Percentiles rank a stretch among this genome's conserved stretches.
phyloP scores from a whole-genome alignment of 2,888 invertebrate species.

The Heliconius aoede region DNA sequence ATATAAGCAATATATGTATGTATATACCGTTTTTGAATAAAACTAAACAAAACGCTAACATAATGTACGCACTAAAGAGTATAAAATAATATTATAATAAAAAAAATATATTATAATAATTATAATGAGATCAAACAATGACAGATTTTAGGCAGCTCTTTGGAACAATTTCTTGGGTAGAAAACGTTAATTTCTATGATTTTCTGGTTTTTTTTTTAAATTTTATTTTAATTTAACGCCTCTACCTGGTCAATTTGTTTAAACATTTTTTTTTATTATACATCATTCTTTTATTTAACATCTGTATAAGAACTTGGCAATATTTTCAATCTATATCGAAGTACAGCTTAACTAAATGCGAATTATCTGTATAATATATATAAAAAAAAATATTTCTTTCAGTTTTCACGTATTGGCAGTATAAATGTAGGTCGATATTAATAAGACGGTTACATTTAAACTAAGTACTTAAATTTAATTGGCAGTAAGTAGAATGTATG shows the following conservation, averaged over 20 bases:
- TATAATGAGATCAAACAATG: constrained; percentile 83
- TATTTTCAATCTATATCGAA: constrained; percentile 29
- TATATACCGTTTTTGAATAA: constrained; percentile 51
- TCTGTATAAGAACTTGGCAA: constrained; percentile 41
- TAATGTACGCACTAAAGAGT: constrained; percentile 50
- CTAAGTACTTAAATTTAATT: constrained; percentile 23
- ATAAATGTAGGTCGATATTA: not conserved
- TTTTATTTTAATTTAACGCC: constrained; percentile 31
- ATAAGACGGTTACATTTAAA: constrained; percentile 18
- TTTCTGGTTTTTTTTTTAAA: constrained; percentile 35
- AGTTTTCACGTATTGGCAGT: constrained; percentile 11
- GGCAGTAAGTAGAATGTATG: constrained; percentile 13
- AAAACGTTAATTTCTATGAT: constrained; percentile 46
- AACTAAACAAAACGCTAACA: constrained; percentile 51
- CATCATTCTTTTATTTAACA: constrained; percentile 34
- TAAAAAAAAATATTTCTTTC: not conserved
- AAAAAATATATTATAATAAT: constrained; percentile 76
- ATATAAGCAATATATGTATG: constrained; percentile 26
- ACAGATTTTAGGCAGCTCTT: constrained; percentile 83
- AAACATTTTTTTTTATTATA: constrained; percentile 32
- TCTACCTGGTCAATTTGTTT: constrained; percentile 38
- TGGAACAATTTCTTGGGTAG: constrained; percentile 74
- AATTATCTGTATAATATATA: constrained; percentile 7
- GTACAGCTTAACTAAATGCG: constrained; percentile 29
- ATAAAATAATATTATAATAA: constrained; percentile 66